Evolutionary conservation across 2,797 vertebrate genomes (phyloP).

Genomic region (Amniataba percoides): DNA sequence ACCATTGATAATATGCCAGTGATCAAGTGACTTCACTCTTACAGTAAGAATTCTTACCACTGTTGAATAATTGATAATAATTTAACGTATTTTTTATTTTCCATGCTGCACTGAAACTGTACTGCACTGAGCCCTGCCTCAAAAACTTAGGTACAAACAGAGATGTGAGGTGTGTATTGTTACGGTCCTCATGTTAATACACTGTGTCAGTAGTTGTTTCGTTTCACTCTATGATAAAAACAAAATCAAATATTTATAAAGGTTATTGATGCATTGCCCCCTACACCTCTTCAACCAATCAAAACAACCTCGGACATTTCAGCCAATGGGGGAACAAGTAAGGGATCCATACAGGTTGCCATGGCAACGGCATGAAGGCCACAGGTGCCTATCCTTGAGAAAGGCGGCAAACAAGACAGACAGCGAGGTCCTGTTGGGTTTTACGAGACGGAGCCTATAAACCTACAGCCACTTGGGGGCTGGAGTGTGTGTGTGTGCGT

Average conservation of each 20-base stretch:
- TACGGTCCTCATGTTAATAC: background rate
- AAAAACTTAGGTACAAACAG: too few species aligned
- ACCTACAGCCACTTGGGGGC: conserved; percentile 21
- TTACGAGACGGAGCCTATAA: conserved; percentile 35
- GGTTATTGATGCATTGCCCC: conserved; percentile 5
- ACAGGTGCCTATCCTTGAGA: conserved; percentile 53
- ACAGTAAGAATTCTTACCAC: too few species aligned
- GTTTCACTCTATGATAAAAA: background rate
- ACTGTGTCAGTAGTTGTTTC: background rate
- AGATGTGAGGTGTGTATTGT: too few species aligned
- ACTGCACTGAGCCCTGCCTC: too few species aligned
- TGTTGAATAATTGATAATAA: too few species aligned
- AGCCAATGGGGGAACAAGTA: conserved; percentile 27
- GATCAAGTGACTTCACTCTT: too few species aligned
- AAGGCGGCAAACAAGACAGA: conserved; percentile 19
- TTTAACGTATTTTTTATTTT: too few species aligned
- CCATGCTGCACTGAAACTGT: too few species aligned
- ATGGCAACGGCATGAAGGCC: conserved; percentile 59
- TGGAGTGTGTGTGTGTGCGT: background rate
- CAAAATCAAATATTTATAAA: background rate
- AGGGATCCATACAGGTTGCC: conserved; percentile 42
- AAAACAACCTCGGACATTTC: conserved; percentile 2
- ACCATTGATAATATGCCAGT: too few species aligned
- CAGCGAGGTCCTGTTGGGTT: conserved; percentile 37
- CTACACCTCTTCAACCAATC: conserved; percentile 19